A percentile compares a stretch with the other conserved stretches of the same genome.
phyloP scores from a whole-genome alignment of 2,797 vertebrate genomes.

The Liasis olivaceus region DNA sequence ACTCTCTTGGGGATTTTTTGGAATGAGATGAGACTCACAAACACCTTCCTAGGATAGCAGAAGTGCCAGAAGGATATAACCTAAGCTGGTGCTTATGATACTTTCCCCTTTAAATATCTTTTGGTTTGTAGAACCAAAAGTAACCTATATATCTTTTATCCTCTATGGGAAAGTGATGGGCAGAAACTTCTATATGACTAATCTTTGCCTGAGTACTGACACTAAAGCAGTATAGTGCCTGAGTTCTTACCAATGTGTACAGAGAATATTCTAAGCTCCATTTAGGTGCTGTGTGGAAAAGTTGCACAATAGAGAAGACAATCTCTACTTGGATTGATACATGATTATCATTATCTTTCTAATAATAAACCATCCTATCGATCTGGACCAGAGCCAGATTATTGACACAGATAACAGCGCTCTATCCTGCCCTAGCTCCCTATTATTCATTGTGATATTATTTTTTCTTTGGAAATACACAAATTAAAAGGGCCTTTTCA shows the following conservation, averaged over 20 bases:
- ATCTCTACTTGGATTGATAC: too few species aligned
- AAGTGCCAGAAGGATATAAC: slow-evolving; percentile 17
- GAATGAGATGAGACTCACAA: background rate
- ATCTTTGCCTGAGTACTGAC: background rate
- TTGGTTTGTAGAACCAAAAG: background rate
- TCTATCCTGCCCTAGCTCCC: background rate
- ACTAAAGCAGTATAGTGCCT: background rate
- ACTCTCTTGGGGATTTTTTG: background rate
- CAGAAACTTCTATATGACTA: background rate
- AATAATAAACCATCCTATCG: background rate
- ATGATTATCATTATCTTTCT: background rate
- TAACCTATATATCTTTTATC: background rate
- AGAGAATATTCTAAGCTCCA: background rate
- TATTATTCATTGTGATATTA: background rate
- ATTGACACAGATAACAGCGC: background rate
- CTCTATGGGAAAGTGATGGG: background rate
- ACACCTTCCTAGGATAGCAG: background rate
- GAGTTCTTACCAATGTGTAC: background rate
- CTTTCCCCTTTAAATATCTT: slow-evolving; percentile 5
- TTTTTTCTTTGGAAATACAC: background rate
- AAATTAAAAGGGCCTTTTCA: background rate
- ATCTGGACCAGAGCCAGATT: background rate
- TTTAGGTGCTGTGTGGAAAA: background rate
- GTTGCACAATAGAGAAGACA: background rate
- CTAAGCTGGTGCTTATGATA: background rate